phyloP scores from a whole-genome alignment of 2,113 vertebrate species.

The Atlantisia rogersi region DNA sequence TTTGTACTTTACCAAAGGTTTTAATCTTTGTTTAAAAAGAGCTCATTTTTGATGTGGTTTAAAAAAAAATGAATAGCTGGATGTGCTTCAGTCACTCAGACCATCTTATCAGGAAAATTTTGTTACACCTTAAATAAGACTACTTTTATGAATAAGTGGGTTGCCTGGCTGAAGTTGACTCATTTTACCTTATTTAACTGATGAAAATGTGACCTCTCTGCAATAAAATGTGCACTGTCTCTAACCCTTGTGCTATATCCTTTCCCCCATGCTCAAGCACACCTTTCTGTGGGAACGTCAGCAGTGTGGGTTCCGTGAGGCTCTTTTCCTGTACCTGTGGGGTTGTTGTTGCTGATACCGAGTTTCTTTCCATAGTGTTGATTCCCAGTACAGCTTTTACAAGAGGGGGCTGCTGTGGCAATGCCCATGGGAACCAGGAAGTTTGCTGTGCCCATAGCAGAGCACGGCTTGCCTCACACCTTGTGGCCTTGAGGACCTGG shows the following conservation, averaged over 20 bases:
- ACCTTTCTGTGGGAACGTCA: not conserved
- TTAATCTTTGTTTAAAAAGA: not conserved
- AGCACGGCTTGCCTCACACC: not conserved
- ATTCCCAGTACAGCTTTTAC: not conserved
- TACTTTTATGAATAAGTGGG: slow-evolving; percentile 17
- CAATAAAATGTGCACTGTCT: slow-evolving; percentile 62
- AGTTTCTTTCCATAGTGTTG: not conserved
- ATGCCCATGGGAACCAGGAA: not conserved
- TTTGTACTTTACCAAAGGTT: slow-evolving; percentile 57
- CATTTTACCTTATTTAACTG: slow-evolving; percentile 48
- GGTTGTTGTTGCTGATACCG: not conserved
- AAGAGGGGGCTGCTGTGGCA: fast-evolving
- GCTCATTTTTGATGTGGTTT: slow-evolving; percentile 19
- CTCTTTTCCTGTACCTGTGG: fast-evolving
- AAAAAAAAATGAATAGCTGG: not conserved
- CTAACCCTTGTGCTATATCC: not conserved
- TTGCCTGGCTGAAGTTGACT: slow-evolving; percentile 48
- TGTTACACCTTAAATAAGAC: slow-evolving; percentile 19
- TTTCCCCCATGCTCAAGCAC: not conserved
- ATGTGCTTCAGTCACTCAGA: slow-evolving; percentile 23
- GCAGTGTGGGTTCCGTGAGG: not conserved
- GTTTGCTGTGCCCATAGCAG: fast-evolving
- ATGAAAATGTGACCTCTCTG: slow-evolving; percentile 52
- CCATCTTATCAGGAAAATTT: not conserved
- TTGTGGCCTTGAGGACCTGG: fast-evolving